Base-by-base conservation (phyloP, 2,113 vertebrate species). In the Murina feae region DNA sequence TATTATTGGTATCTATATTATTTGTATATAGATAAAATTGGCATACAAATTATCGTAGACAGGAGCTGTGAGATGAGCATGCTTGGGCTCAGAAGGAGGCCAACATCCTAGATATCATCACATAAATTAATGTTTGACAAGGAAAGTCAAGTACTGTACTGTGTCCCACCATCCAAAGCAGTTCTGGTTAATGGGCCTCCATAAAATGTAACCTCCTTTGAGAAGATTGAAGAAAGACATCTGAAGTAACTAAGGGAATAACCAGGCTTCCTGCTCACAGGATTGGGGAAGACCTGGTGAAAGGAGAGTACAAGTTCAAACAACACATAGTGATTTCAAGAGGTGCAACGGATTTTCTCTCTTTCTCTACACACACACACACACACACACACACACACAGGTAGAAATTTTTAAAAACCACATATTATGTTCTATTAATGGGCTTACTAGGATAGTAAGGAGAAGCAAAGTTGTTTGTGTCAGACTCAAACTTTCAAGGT, bases 401-500 rank as follows among this genome's bases (percentile, higher is more conserved):
- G 6, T 8, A 66, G 13, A 6, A 81, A 55, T 39, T 69, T 94
- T 65, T 51, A 28, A 58, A 82, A 93, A 60, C 2, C 3, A 35
- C 8, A 8, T 11, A 47, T 66, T 72, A 32, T 68, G 16, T 25
- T 89, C 42, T 23, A 47, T 18, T 51, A 86, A 28, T 68, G 12
- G 35, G 23, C 17, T 79, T 76, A 47, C 7, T 20, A 69, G 53
- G 16, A 49, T 85, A 39, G 13, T 66, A 60, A 86, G 9, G 37
- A 20, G 25, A 93, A 71, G 39, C 39, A 65, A 60, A 49, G 25
- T 74, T 90, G 12, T 90, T 72, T 65, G 90, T 49, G 35, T 23
- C 51, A 95, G 86, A 63, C 16, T 12, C 14, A 89, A 55, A 81
- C 72, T 63, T 78, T 74, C 39, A 95, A 93, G 92, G 87, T 89